Conservation (phyloP, 2,113 vertebrate species). For the Phaetusa simplex region DNA sequence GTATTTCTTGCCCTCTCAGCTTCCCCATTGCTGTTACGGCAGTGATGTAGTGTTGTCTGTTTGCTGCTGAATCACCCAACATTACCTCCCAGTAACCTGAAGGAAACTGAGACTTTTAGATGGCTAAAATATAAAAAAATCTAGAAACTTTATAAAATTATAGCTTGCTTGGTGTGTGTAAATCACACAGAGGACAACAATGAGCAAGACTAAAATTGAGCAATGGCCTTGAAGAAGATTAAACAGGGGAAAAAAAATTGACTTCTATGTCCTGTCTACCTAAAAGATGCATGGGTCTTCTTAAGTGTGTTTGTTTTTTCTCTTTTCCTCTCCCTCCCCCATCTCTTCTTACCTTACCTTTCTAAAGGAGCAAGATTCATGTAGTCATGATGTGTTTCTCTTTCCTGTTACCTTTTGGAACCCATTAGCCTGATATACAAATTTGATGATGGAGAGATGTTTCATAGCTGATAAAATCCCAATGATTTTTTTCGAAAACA, state of each 20-base stretch:
- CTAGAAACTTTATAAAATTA: background rate
- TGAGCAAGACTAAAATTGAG: background rate
- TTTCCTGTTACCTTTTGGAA: background rate
- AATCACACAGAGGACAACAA: background rate
- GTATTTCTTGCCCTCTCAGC: background rate
- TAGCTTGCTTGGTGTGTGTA: background rate
- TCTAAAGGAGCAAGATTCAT: background rate
- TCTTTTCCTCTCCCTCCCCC: background rate
- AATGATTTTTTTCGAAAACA: background rate
- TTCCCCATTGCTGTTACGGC: background rate
- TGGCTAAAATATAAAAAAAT: background rate
- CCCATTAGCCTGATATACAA: background rate
- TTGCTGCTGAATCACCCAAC: background rate
- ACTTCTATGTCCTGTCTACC: background rate
- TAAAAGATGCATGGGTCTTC: background rate
- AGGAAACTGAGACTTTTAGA: background rate
- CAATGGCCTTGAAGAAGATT: background rate
- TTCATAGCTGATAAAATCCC: background rate
- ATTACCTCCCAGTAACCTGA: background rate
- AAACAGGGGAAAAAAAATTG: background rate
- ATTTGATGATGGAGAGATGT: background rate
- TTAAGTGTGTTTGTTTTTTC: background rate
- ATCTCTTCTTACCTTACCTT: background rate
- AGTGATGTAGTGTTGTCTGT: background rate
- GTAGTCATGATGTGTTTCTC: background rate